Evolutionary conservation across 2,888 invertebrate species (phyloP).

Genomic region (Monochamus alternatus): DNA sequence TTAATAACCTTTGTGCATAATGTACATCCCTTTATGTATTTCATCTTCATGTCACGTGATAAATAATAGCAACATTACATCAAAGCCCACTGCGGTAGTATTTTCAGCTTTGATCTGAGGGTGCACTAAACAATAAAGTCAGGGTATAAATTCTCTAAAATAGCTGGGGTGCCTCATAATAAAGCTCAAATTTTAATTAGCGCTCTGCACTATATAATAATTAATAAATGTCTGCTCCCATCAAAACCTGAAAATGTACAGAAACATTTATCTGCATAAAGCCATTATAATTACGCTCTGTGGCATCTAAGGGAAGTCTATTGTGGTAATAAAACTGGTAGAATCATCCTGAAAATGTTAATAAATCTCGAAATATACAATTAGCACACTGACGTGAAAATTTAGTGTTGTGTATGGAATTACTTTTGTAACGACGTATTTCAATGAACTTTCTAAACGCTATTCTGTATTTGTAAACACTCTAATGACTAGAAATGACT

Average conservation of each 20-base stretch:
- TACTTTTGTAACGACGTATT: no score
- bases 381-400: no score
- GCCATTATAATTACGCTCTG: background rate
- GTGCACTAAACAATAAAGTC: background rate
- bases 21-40: no score
- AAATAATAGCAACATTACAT: no score
- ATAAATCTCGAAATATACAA: no score
- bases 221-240: slow-evolving; percentile 2
- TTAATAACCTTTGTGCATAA: no score
- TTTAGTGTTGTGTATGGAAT: background rate
- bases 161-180: background rate
- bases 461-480: no score
- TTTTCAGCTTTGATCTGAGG: background rate
- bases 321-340: background rate
- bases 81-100: no score
- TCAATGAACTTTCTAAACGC: no score
- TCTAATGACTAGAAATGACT: no score
- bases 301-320: slow-evolving; percentile 11
- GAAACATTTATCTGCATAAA: slow-evolving; percentile 9
- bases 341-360: background rate
- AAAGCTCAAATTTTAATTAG: slow-evolving; percentile 4
- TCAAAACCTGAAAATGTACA: slow-evolving; percentile 3
- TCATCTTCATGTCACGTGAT: no score
- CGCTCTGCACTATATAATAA: slow-evolving; percentile 2
- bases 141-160: background rate